phyloP scores from a whole-genome alignment of 1,140 invertebrate species.

The Drosophila tani region DNA sequence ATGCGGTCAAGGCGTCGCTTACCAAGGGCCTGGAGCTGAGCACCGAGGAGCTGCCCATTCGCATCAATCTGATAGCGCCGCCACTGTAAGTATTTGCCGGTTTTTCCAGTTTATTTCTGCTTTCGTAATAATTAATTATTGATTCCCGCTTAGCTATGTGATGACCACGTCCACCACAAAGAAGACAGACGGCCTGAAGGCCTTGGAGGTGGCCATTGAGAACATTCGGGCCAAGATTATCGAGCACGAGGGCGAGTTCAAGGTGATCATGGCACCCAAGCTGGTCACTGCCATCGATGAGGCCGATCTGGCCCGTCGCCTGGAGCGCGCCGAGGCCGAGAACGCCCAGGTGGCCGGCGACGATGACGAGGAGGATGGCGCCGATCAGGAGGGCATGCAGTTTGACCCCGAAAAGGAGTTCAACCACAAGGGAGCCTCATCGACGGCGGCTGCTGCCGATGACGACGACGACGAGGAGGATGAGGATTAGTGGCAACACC shows the following conservation, averaged over 20 bases:
- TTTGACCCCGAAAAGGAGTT: conserved; percentile 85
- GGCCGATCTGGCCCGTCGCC: conserved; percentile 95
- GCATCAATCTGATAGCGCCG: conserved; percentile 99
- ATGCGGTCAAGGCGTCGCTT: conserved; percentile 98
- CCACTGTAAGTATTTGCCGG: conserved; percentile 89
- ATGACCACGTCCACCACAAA: conserved; percentile 99
- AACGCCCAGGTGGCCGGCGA: conserved; percentile 97
- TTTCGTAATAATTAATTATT: background rate
- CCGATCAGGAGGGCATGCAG: conserved; percentile 85
- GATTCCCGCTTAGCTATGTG: conserved; percentile 85
- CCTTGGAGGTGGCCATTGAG: conserved; percentile 95
- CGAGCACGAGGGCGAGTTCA: conserved; percentile 95
- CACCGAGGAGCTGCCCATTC: conserved; percentile 97
- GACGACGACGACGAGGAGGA: conserved; percentile 70
- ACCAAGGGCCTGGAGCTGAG: conserved; percentile 96
- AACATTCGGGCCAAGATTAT: conserved; percentile 94
- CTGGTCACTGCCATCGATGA: conserved; percentile 99
- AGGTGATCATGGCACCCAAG: conserved; percentile 98
- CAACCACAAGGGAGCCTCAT: conserved; percentile 67
- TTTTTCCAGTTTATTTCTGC: too few species aligned
- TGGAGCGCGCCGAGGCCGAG: conserved; percentile 96
- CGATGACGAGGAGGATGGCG: conserved; percentile 93
- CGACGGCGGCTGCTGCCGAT: conserved; percentile 28
- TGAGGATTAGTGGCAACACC: conserved; percentile 53
- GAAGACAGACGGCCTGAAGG: conserved; percentile 95